A percentile compares a stretch with the other conserved stretches of the same genome.
Evolutionary conservation across 1,140 invertebrate species (phyloP).

Genomic region (Globodera rostochiensis): DNA sequence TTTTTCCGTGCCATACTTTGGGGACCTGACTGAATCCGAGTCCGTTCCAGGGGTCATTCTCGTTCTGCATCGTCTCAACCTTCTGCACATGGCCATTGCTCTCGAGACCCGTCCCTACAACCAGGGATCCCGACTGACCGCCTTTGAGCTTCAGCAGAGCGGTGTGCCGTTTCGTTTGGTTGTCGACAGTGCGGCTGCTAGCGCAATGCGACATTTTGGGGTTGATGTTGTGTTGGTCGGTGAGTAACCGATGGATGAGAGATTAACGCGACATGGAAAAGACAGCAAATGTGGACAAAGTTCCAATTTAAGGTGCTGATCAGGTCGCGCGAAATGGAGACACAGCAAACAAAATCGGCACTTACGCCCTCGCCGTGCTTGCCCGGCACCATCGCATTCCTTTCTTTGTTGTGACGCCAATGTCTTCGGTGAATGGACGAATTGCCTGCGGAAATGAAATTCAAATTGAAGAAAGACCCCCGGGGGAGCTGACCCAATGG

Average conservation of each 20-base stretch:
- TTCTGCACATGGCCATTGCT: constrained; percentile 84
- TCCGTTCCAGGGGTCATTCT: constrained; percentile 77
- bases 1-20: too few species aligned
- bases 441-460: constrained; percentile 82
- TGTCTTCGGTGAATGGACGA: constrained; percentile 84
- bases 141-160: constrained; percentile 90
- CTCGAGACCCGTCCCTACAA: constrained; percentile 98
- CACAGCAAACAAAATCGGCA: constrained; percentile 99
- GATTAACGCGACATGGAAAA: not conserved
- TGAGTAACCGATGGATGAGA: constrained; percentile 41
- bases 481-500: constrained; percentile 84
- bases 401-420: constrained; percentile 92
- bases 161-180: constrained; percentile 88
- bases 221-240: constrained; percentile 71
- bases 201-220: constrained; percentile 76
- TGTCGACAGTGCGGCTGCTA: constrained; percentile 85
- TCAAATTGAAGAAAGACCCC: constrained; percentile 87
- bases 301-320: constrained; percentile 73
- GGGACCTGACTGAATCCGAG: too few species aligned
- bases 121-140: constrained; percentile 89
- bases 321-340: constrained; percentile 92
- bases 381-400: constrained; percentile 87
- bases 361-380: constrained; percentile 89
- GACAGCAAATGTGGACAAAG: too few species aligned
- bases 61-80: constrained; percentile 74